These are phyloP conservation scores for Microctenopoma lineatum DNA, from an alignment of 2,797 vertebrate genomes.

Conservation along the genomic window DNA sequence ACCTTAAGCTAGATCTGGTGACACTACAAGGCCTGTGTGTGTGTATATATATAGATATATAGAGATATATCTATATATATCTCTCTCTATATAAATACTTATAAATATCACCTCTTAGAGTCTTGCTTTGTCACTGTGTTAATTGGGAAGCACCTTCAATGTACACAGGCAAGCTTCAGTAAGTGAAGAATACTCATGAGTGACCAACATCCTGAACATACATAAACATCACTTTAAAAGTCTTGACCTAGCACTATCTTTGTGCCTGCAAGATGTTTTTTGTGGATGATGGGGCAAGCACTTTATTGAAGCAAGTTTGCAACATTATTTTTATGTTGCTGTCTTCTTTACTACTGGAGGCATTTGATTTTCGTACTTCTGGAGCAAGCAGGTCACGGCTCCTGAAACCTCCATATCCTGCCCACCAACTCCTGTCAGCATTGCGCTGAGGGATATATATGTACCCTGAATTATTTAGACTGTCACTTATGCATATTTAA, in stretches of 20 bases:
- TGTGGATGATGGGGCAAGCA: not conserved
- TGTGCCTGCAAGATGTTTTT: no score
- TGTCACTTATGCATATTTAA: slow-evolving; percentile 85
- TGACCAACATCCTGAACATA: no score
- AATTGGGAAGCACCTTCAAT: no score
- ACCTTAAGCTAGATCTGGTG: slow-evolving; percentile 28
- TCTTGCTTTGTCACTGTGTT: no score
- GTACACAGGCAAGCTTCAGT: no score
- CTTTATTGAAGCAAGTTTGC: slow-evolving; percentile 14
- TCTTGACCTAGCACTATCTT: no score
- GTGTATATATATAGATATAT: no score
- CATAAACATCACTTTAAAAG: no score
- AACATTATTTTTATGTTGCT: not conserved
- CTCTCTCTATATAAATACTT: no score
- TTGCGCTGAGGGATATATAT: slow-evolving; percentile 79
- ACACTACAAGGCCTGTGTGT: slow-evolving; percentile 4
- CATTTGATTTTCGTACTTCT: slow-evolving; percentile 57
- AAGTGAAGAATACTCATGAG: no score
- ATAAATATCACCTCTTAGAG: no score
- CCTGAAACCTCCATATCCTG: slow-evolving; percentile 59
- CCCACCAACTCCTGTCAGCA: slow-evolving; percentile 70
- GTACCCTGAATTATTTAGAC: slow-evolving; percentile 85
- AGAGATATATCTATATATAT: no score
- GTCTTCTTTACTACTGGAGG: slow-evolving; percentile 15
- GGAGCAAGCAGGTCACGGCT: slow-evolving; percentile 43